phyloP scores from a whole-genome alignment of 2,888 invertebrate genomes.

The Brachylomia viminalis region DNA sequence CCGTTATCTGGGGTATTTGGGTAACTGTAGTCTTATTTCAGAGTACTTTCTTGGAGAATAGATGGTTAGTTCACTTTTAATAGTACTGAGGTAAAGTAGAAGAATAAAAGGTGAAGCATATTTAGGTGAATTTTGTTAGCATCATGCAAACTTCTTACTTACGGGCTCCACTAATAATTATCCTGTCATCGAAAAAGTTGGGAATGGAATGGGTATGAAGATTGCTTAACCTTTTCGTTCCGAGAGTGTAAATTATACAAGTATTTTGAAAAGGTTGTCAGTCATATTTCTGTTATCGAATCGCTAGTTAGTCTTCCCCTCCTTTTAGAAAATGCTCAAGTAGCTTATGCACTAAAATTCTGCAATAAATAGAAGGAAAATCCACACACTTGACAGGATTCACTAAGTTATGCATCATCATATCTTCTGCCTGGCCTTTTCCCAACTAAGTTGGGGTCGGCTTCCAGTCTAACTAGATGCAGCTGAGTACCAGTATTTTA shows the following conservation, averaged over 20 bases:
- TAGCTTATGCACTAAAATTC: not conserved
- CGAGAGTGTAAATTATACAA: no score
- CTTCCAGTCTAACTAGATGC: no score
- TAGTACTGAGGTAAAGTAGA: not conserved
- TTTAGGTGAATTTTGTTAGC: not conserved
- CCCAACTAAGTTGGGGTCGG: no score
- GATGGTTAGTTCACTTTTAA: not conserved
- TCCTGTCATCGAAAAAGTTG: not conserved
- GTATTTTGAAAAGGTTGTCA: not conserved
- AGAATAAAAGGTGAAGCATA: not conserved
- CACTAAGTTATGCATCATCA: conserved; percentile 22
- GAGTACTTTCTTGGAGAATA: not conserved
- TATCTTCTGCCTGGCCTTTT: no score
- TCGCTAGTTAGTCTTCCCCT: not conserved
- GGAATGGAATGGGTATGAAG: not conserved
- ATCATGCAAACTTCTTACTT: not conserved
- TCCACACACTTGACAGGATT: not conserved
- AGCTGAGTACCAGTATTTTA: no score
- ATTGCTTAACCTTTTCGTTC: not conserved
- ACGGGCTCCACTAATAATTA: not conserved
- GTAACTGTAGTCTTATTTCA: conserved; percentile 16
- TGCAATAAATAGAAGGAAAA: not conserved
- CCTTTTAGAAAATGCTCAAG: not conserved
- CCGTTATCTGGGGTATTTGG: conserved; percentile 22
- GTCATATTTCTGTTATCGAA: not conserved